A percentile compares a stretch with the other conserved stretches of the same genome.
Conservation (phyloP, 2,113 vertebrate species). For the Stercorarius parasiticus region DNA sequence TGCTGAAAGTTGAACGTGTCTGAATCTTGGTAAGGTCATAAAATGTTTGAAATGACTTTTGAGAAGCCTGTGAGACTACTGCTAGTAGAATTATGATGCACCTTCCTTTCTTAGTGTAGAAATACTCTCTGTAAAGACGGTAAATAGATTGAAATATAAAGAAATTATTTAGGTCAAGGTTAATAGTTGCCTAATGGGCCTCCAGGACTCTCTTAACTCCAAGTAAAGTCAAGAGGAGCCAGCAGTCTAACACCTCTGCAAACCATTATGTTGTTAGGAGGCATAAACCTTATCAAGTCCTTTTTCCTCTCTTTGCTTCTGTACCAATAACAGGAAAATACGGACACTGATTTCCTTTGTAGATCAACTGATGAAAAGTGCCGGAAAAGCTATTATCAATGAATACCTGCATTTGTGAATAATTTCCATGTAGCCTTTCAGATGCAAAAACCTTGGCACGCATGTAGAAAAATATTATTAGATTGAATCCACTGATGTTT, state of each 20-base stretch:
- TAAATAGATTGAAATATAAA: neutral
- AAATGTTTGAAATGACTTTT: neutral
- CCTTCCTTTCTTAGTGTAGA: neutral
- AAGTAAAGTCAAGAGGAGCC: neutral
- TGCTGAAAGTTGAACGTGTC: neutral
- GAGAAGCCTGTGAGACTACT: neutral
- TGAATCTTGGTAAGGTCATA: neutral
- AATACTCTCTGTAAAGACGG: neutral
- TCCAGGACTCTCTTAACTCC: neutral
- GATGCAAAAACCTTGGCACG: neutral
- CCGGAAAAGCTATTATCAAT: neutral
- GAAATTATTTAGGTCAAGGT: neutral
- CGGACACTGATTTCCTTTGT: neutral
- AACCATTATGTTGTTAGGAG: neutral
- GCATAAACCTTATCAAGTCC: neutral
- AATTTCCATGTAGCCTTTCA: neutral
- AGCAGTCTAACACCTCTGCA: neutral
- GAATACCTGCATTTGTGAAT: neutral
- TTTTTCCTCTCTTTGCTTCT: neutral
- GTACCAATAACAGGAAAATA: neutral
- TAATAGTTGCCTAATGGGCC: neutral
- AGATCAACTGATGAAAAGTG: neutral
- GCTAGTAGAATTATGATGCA: neutral
- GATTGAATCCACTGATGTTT: neutral
- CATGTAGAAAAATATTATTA: neutral